Percentiles rank a stretch among this genome's conserved stretches.
These are phyloP conservation scores for Myrmecobius fasciatus DNA, from an alignment of 2,113 vertebrate species.

Conservation along the genomic window DNA sequence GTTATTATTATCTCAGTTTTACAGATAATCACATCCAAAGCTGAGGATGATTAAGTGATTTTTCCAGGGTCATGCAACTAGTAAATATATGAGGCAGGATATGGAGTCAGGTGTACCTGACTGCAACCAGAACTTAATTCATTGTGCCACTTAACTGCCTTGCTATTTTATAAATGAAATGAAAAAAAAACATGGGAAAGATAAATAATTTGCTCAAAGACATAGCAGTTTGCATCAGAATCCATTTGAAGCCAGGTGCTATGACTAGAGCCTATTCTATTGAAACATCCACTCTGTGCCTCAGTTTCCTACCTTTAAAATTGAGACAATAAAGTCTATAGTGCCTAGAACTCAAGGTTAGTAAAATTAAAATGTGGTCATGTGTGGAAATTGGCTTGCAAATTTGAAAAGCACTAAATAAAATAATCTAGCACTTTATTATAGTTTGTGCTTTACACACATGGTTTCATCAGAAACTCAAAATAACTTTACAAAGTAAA, in stretches of 20 bases:
- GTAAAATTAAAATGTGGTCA: neutral
- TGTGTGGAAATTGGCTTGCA: neutral
- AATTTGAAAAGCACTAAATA: neutral
- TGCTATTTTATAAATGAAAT: neutral
- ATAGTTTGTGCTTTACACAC: neutral
- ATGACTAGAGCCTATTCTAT: neutral
- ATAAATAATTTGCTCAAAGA: neutral
- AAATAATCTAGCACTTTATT: neutral
- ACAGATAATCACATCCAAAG: neutral
- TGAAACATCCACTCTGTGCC: neutral
- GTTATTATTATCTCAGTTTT: neutral
- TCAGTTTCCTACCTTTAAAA: neutral
- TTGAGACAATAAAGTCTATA: neutral
- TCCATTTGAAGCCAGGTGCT: neutral
- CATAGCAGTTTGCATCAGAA: neutral
- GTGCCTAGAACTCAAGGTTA: neutral
- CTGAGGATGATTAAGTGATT: neutral
- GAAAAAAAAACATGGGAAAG: neutral
- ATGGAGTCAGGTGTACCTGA: neutral
- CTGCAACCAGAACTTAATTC: neutral
- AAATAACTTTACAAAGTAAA: neutral
- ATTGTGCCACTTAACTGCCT: neutral
- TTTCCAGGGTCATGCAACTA: neutral
- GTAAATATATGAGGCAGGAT: neutral
- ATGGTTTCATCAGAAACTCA: neutral